Evolutionary conservation across 2,113 vertebrate genomes (phyloP), one percentile per base, ranked within the genome.

Genomic region (Lophotis ruficrista): DNA sequence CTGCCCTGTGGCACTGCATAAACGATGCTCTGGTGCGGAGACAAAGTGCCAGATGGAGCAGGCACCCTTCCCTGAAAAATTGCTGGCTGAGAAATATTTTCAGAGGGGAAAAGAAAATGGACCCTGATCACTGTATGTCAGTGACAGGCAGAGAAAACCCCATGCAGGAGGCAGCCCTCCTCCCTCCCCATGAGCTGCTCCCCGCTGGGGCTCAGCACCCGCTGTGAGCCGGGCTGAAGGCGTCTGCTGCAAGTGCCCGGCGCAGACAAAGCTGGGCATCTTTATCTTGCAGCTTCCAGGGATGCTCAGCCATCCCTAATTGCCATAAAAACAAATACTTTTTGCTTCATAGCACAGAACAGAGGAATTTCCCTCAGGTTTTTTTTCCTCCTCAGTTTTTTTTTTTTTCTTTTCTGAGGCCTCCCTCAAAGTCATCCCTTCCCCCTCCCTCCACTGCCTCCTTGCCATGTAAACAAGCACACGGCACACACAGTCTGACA

Each of bases 321-420:
- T 94, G 87, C 92, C 90, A 71, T 89, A 91, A 94, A 96, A 95
- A 96, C 47, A 95, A 96, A 89, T 70, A 83, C n/a, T 65, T 95
- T 96, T 92, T 82, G 75, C 90, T 93, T 93, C 88, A 16, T 84
- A 73, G 90, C 94, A 64, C 84, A 57, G 78, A 87, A 58, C 50
- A 93, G 69, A 87, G 87, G 96, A 94, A 96, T 95, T 94, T 92
- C 95, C 90, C 60, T 80, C 81, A 0, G 43, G 5, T 69, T 66
- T 62, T 56, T 62, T 57, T 37, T 5, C 3, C 24, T 22, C 3
- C 10, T 30, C 5, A 1, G 20, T 69, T 54, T 50, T 18, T 54
- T 18, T 30, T 37, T 43, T 58, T 57, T 57, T 3, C 31, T 87
- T 91, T 77, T 66, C 80, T 47, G 68, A 93, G 89, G 87, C 92